Percentiles rank a stretch among this genome's conserved stretches.
These are phyloP conservation scores for Cheilosia scutellata DNA, from an alignment of 2,888 invertebrate species.

Conservation along the genomic window DNA sequence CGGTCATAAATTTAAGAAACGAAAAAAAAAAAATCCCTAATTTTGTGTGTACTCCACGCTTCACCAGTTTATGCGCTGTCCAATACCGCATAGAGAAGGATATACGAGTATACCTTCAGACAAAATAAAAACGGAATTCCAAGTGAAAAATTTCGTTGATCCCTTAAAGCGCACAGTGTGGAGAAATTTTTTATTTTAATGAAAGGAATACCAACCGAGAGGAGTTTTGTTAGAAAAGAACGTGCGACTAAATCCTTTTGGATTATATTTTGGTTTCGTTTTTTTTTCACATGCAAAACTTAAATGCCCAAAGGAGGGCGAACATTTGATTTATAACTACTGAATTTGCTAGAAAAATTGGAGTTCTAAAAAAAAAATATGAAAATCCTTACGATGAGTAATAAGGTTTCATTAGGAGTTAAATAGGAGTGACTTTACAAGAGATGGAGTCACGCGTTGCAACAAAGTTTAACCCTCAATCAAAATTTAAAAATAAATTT, in stretches of 20 bases:
- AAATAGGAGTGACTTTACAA: conserved; percentile 45
- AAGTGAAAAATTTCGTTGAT: conserved; percentile 65
- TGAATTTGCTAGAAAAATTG: conserved; percentile 53
- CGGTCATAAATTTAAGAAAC: conserved; percentile 66
- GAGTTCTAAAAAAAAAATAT: neutral
- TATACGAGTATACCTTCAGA: neutral
- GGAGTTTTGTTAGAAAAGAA: conserved; percentile 56
- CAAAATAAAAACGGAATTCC: conserved; percentile 40
- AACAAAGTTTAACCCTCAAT: conserved; percentile 46
- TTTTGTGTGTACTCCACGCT: conserved; percentile 53
- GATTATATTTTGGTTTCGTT: conserved; percentile 56
- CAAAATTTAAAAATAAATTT: neutral
- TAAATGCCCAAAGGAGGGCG: conserved; percentile 57
- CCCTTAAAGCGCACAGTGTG: conserved; percentile 63
- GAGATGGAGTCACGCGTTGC: conserved; percentile 47
- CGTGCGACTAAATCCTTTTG: conserved; percentile 73
- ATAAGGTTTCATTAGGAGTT: conserved; percentile 70
- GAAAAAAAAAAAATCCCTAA: conserved; percentile 54
- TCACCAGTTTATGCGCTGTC: conserved; percentile 55
- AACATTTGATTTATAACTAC: conserved; percentile 72
- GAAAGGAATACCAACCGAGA: conserved; percentile 63
- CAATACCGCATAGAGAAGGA: conserved; percentile 43
- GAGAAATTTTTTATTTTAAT: conserved; percentile 67
- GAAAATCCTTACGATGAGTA: conserved; percentile 27
- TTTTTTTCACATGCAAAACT: conserved; percentile 50